Base-by-base conservation (phyloP, 2,888 invertebrate genomes). In the Eilema depressum region DNA sequence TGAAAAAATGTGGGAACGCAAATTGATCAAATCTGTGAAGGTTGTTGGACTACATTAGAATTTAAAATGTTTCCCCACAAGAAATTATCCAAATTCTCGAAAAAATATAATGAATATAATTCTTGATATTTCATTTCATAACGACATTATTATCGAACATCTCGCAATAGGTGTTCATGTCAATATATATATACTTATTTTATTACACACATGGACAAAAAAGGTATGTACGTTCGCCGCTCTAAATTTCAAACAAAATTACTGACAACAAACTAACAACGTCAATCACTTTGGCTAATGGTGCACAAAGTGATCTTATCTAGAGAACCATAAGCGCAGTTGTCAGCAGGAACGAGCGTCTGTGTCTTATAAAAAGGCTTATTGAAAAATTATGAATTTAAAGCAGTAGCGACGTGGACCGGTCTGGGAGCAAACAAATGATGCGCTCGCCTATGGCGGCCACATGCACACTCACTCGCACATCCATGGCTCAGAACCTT, bases 271-370 rank as follows among this genome's bases (percentile, higher is more conserved):
- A 90, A 92, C 92, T 88, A 91, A 90, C 91, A 87, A 91, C 93
- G 95, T 95, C 95, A 93, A 94, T 95, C 95, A 94, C 89, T 91
- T 91, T 91, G 87, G 93, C 94, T 95, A 95, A 95, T 95, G 93
- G 95, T 84, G 86, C 87, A 89, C 91, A 89, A 87, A 85, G 85
- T 82, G 95, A 94, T 95, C 83, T 90, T 94, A 94, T 94, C 94
- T 83, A 70, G 68, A 75, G 82, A 84, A 81, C 89, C 91, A 91
- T 93, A 92, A 92, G 92, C 93, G 87, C 85, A 86, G 92, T 93
- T 94, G 95, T 95, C 95, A 94, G 94, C 92, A 86, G 85, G 86
- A 84, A 86, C 84, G 81, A 86, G 81, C 73, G 84, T 76, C 66
- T 77, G 73, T 28, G 65, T 66, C 68, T 37, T 47, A 77, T 87